Conservation (phyloP, 2,797 vertebrate species). For the Petrocephalus schoutedeni region DNA sequence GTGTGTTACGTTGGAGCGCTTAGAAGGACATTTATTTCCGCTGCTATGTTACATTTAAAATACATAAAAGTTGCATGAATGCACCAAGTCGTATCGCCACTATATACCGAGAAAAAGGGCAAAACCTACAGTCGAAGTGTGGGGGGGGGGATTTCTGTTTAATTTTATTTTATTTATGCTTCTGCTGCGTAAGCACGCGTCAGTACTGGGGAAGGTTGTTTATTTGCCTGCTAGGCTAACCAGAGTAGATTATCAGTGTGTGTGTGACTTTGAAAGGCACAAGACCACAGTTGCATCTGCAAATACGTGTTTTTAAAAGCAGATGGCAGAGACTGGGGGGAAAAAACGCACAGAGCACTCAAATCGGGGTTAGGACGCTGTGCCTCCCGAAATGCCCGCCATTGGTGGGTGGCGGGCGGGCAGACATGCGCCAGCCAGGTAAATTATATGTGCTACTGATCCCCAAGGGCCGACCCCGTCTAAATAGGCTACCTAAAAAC, state of each 20-base stretch:
- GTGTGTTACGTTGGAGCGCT: not conserved
- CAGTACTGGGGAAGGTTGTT: not conserved
- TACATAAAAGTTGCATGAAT: not conserved
- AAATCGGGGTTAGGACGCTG: not conserved
- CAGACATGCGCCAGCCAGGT: not conserved
- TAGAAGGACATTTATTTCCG: not conserved
- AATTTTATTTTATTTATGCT: not conserved
- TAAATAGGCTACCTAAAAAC: conserved; percentile 14
- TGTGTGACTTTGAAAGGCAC: not conserved
- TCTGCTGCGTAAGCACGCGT: conserved; percentile 10
- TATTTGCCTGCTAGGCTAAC: not conserved
- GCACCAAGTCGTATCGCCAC: not conserved
- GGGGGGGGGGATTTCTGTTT: not conserved
- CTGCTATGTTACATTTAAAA: not conserved
- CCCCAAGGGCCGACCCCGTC: not conserved
- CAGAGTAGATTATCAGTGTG: not conserved
- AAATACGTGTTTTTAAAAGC: not conserved
- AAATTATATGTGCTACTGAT: conserved; percentile 2
- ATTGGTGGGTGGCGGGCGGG: not conserved
- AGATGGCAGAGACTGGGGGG: not conserved
- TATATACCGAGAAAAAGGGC: not conserved
- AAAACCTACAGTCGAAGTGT: not conserved
- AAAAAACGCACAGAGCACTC: not conserved
- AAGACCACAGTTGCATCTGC: not conserved
- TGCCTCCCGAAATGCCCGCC: not conserved